Base-by-base conservation (phyloP, 2,888 invertebrate genomes). In the Eilema sororculum region DNA sequence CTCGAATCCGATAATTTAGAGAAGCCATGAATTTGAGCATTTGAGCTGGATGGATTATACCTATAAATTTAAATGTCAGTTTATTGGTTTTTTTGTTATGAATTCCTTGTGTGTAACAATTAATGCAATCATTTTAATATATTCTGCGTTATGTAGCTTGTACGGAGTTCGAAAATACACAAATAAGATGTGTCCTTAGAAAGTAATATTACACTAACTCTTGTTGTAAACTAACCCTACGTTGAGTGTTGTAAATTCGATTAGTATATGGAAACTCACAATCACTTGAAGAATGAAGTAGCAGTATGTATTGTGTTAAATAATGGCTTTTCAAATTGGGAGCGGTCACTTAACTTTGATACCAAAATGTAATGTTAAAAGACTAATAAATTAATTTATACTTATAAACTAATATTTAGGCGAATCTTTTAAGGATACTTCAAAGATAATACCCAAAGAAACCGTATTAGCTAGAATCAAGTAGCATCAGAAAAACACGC, bases 1-100 rank as follows among this genome's bases (percentile, higher is more conserved):
- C 52, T 68, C 56, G 67, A 74, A 74, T 78, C 70, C 59, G 78
- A 77, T 84, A 84, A 86, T 84, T 85, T 85, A 83, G 82, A 81
- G 79, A 25, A 69, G 64, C 64, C 70, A 74, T 81, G 75, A 80
- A 81, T 82, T 81, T 78, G 68, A 75, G 71, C 12, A 24, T 74
- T 74, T 72, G 65, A 62, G 56, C 60, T 65, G 64, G n/a, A 12
- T 22, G 67, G 10, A 28, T 64, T 75, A 71, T 72, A 69, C 13
- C 33, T n/a, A 33, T 33, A 20, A 25, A 25, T 41, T 25, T 1
- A 52, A n/a, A 52, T 52, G 8, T n/a, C 20, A 52, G 52, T n/a
- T 46, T 20, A 52, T 52, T 52, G 8, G 0, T 5, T 46, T 20
- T 37, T 20, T 16, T 2, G 5, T 46, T 46, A 20, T 46, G 10